Evolutionary conservation across 2,113 vertebrate species (phyloP), one percentile per base, ranked within the genome.

Genomic region (Sisor rabdophorus): DNA sequence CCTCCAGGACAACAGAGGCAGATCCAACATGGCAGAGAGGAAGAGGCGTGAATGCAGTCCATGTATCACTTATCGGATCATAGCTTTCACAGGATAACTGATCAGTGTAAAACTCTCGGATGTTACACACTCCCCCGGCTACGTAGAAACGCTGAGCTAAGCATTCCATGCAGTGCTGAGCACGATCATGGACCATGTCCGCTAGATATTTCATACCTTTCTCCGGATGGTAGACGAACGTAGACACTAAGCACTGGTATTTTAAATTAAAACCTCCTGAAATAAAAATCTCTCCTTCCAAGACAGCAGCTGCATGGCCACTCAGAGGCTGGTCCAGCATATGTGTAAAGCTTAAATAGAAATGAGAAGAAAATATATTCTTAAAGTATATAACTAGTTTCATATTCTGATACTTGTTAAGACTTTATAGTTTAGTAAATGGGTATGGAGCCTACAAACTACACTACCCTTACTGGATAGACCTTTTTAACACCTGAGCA

Each of bases 131-230:
- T 0, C 92, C 92, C 0, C 92, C 92, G 0, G 84, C 87, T 0
- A 89, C 89, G 1, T 89, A 92, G 13, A 93, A 81, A 36, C 8
- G 76, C 9, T 85, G 79, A 11, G 47, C 76, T 67, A 92, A 77
- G 32, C 68, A 56, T 63, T 93, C 89, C 91, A 92, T 92, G 82
- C 89, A 91, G 75, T 92, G 92, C 79, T 86, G 89, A 3, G 92
- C 90, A 13, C 90, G 82, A 56, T 90, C 87, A 0, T 81, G 73
- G 54, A 20, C 65, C 91, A 93, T 92, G 76, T 88, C 85, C 0
- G 87, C 77, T 53, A 91, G 81, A 68, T 84, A 83, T 8, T 84
- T 84, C 59, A 78, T 88, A 73, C 89, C 90, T 55, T 81, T 83
- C 44, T 84, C 81, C 3, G 91, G 92, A 59, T 89, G 90, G 80